A percentile compares a stretch with the other conserved stretches of the same genome.
phyloP scores from a whole-genome alignment of 2,797 vertebrate genomes.

The Catamblyrhynchus diadema region DNA sequence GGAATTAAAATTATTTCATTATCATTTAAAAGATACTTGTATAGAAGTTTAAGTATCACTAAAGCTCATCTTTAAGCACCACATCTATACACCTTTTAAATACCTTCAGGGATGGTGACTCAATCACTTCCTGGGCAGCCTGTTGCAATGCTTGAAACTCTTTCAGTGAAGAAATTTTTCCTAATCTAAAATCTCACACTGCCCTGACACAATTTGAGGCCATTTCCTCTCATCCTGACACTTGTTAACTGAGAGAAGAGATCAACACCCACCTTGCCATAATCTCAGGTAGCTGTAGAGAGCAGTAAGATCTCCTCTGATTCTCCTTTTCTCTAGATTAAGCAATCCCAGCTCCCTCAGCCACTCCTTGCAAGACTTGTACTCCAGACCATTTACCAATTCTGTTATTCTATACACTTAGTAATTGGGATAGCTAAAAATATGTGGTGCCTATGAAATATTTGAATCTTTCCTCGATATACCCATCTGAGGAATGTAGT shows the following conservation, averaged over 20 bases:
- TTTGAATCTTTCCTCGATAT: neutral
- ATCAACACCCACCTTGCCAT: neutral
- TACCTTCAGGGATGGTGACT: neutral
- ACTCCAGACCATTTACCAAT: neutral
- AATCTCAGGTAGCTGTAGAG: neutral
- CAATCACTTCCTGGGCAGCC: neutral
- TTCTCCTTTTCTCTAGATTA: neutral
- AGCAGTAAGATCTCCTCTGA: neutral
- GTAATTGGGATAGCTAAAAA: neutral
- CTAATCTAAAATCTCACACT: neutral
- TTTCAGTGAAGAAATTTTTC: neutral
- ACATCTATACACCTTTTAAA: neutral
- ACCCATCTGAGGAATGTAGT: neutral
- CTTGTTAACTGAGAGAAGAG: neutral
- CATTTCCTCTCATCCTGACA: neutral
- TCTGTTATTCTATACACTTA: neutral
- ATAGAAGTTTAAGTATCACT: neutral
- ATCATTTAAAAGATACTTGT: neutral
- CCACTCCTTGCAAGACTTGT: neutral
- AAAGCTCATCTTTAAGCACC: neutral
- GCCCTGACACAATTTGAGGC: neutral
- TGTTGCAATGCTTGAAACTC: neutral
- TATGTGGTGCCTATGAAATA: neutral
- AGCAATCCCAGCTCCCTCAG: neutral
- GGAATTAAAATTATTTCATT: neutral